Base-by-base conservation (phyloP, 2,888 invertebrate genomes). In the Cheilosia vulpina region DNA sequence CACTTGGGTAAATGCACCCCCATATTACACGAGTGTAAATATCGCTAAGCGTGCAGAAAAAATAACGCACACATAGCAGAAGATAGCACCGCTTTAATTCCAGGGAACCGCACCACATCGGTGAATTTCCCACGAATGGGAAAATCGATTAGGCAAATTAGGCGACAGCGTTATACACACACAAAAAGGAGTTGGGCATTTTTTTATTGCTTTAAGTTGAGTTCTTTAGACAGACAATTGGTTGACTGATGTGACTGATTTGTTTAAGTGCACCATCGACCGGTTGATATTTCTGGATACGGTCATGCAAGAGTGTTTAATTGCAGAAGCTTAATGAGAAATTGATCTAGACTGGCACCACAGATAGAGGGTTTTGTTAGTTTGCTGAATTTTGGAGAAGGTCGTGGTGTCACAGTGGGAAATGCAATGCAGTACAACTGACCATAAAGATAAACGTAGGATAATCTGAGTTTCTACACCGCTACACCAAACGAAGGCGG, bases 111-210 rank as follows among this genome's bases (percentile, higher is more conserved):
- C 17, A n/a, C n/a, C 50, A 43, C 27, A n/a, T 17, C 60, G 72
- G 21, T 62, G 55, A 50, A 19, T 58, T 79, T 83, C 63, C 63
- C 80, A 80, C 80, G 69, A 66, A 68, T 58, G 73, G 34, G 43
- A 47, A 80, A 84, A 84, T 80, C 79, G 84, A 84, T 84, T 75
- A 76, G 60, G 84, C 65, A 84, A 84, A 84, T 84, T 76, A 71
- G 66, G 45, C 69, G 71, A 84, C 75, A 19, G 17, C 15, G 5
- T n/a, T n/a, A n/a, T 4, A 63, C 58, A 50, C 58, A 50, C 53
- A 43, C 38, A 57, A 53, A 65, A 58, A 38, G 24, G 50, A 41
- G 62, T 50, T 3, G 50, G 24, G 13, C 34, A 57, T 73, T 78
- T 63, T 31, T 47, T 31, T 52, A 55, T 66, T 60, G 13, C 19